These are phyloP conservation scores for Drosophila yooni DNA, from an alignment of 2,888 invertebrate species.

Conservation along the genomic window DNA sequence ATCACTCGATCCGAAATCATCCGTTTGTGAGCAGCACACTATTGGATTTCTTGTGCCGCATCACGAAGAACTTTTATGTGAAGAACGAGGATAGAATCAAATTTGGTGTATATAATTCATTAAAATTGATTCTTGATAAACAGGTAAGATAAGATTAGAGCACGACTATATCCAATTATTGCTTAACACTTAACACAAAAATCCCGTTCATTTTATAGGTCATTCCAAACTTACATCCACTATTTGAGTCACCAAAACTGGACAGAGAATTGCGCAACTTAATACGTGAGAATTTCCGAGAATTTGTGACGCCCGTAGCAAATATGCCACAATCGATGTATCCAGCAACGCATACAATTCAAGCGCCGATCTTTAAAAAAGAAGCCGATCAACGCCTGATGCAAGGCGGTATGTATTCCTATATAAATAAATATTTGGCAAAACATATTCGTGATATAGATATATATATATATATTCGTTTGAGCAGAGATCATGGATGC, in stretches of 20 bases:
- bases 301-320: conserved; percentile 87
- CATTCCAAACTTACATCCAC: conserved; percentile 88
- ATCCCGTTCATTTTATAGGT: conserved; percentile 73
- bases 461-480: conserved; percentile 3
- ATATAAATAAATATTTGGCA: neutral
- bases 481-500: conserved; percentile 54
- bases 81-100: conserved; percentile 85
- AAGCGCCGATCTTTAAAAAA: conserved; percentile 79
- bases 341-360: conserved; percentile 68
- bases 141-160: conserved; percentile 87
- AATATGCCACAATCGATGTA: conserved; percentile 70
- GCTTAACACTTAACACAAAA: neutral
- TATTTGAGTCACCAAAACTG: conserved; percentile 87
- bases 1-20: conserved; percentile 88
- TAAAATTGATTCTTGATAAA: conserved; percentile 87
- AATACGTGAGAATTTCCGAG: conserved; percentile 95
- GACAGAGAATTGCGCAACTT: conserved; percentile 89
- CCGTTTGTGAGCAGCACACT: conserved; percentile 88
- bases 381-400: conserved; percentile 77
- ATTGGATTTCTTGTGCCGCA: conserved; percentile 89
- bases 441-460: neutral
- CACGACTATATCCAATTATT: neutral
- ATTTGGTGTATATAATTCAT: conserved; percentile 85
- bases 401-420: conserved; percentile 44
- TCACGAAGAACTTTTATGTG: conserved; percentile 85